Evolutionary conservation across 1,140 invertebrate species (phyloP).

Genomic region (Metopolophium dirhodum): DNA sequence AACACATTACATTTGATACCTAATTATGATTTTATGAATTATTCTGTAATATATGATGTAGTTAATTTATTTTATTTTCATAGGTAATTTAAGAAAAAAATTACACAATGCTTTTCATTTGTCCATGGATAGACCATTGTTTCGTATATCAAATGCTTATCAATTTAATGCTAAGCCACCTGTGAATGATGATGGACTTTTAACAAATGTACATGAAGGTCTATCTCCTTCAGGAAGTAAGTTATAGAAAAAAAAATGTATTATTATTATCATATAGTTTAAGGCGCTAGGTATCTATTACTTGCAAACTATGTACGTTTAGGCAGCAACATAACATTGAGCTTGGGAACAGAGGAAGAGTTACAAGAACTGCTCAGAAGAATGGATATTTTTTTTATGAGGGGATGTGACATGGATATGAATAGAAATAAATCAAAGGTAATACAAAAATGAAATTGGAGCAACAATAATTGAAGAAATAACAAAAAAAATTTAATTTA

Average conservation of each 20-base stretch:
- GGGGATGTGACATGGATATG: constrained; percentile 32
- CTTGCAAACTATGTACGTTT: constrained; percentile 37
- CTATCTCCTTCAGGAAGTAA: constrained; percentile 57
- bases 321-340: constrained; percentile 8
- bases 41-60: not conserved
- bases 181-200: constrained; percentile 41
- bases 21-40: not conserved
- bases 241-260: constrained; percentile 11
- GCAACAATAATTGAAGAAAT: not conserved
- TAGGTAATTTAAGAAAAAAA: constrained; percentile 53
- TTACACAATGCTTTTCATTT: constrained; percentile 48
- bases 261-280: not conserved
- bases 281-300: constrained; percentile 35
- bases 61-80: not conserved
- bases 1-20: not conserved
- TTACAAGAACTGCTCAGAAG: constrained; percentile 41
- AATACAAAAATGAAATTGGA: not conserved
- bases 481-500: not conserved
- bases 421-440: constrained; percentile 44
- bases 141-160: constrained; percentile 54
- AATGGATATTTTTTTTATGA: constrained; percentile 34
- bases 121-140: constrained; percentile 34
- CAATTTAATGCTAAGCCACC: constrained; percentile 27
- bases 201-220: constrained; percentile 58
- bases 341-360: constrained; percentile 29